Conservation (phyloP, 2,113 vertebrate genomes). For the Atherinomorus stipes region DNA sequence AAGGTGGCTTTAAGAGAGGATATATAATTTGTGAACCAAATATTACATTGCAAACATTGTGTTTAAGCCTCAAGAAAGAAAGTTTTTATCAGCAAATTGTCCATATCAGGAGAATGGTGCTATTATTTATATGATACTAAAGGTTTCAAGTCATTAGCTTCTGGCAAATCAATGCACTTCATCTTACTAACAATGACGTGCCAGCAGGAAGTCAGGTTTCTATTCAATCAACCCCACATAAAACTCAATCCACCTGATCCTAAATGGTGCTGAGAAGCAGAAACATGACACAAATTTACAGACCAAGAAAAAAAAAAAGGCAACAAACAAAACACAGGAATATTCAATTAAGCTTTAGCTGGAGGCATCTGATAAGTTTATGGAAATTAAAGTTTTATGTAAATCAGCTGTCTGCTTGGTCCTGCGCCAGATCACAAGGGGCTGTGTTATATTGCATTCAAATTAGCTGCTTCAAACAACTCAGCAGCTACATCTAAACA, state of each 20-base stretch:
- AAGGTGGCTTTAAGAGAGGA: not conserved
- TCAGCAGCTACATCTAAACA: conserved; percentile 38
- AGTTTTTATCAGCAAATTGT: conserved; percentile 17
- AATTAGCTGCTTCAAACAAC: conserved; percentile 60
- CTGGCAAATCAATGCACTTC: conserved; percentile 47
- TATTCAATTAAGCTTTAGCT: conserved; percentile 68
- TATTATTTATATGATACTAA: conserved; percentile 44
- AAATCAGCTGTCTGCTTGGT: conserved; percentile 72
- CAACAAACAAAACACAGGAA: conserved; percentile 25
- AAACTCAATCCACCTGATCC: conserved; percentile 9
- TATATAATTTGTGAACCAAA: not conserved
- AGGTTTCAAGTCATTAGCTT: conserved; percentile 55
- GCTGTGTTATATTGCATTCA: conserved; percentile 63
- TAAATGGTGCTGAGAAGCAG: conserved; percentile 9
- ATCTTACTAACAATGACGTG: conserved; percentile 27
- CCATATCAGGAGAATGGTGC: not conserved
- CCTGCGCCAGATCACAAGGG: conserved; percentile 55
- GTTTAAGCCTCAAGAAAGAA: not conserved
- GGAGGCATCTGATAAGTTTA: conserved; percentile 76
- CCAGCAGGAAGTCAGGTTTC: conserved; percentile 33
- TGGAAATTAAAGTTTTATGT: conserved; percentile 79
- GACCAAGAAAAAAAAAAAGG: conserved; percentile 16
- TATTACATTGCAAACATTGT: not conserved
- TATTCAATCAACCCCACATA: conserved; percentile 11
- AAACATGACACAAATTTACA: conserved; percentile 37